phyloP scores from a whole-genome alignment of 2,113 vertebrate genomes.

The Opisthocomus hoazin region DNA sequence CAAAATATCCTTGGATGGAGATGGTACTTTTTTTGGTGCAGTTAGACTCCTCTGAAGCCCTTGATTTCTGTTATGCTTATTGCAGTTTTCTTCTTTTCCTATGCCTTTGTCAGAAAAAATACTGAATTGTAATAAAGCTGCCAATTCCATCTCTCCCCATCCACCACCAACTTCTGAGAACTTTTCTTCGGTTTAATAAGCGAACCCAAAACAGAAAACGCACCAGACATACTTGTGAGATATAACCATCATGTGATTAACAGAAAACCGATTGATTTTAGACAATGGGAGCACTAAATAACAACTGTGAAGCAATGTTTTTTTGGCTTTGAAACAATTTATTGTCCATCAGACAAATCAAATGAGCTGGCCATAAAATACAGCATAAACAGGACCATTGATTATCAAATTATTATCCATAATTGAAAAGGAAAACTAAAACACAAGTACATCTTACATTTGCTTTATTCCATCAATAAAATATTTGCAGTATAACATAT shows the following conservation, averaged over 20 bases:
- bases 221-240: slow-evolving; percentile 21
- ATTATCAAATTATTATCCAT: neutral
- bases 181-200: slow-evolving; percentile 45
- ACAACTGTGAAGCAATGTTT: neutral
- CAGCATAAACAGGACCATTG: neutral
- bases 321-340: neutral
- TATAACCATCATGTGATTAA: slow-evolving; percentile 24
- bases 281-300: neutral
- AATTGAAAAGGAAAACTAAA: neutral
- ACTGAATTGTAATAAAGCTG: neutral
- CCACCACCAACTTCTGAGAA: neutral
- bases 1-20: slow-evolving; percentile 86
- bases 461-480: neutral
- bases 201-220: slow-evolving; percentile 61
- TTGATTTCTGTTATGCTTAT: neutral
- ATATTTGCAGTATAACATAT: neutral
- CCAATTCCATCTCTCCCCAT: neutral
- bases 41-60: slow-evolving; percentile 83
- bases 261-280: slow-evolving; percentile 38
- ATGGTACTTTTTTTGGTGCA: slow-evolving; percentile 90
- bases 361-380: neutral
- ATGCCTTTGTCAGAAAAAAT: neutral
- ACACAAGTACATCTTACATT: neutral
- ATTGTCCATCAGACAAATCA: neutral
- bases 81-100: neutral